Base-by-base conservation (phyloP, 2,888 invertebrate genomes). In the Coenonympha glycerion region DNA sequence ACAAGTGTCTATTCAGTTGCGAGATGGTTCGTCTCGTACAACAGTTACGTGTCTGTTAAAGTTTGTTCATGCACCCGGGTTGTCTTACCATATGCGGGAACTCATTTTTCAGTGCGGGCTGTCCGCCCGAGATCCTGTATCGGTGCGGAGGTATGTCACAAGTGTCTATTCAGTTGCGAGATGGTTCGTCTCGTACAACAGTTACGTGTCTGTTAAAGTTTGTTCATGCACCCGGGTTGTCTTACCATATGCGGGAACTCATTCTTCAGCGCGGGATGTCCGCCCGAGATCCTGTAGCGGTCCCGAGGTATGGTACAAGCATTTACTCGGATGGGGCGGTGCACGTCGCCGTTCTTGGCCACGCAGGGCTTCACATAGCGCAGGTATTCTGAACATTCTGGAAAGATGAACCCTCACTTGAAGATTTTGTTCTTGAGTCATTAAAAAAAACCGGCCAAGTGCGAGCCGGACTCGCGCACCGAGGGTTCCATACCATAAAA, bases 71-170 rank as follows among this genome's bases (percentile, higher is more conserved):
- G 2, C 9, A 6, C 9, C 3, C 26, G 22, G 47, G 1, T 45
- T 60, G 68, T 72, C 1, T 50, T 8, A 61, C 60, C 60, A 61
- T 59, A 16, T 59, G 59, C 6, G 60, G 60, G 15, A 58, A 61
- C 13, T 60, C 56, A 19, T 11, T 46, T 0, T 40, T 44, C 6
- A 0, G 1, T 2, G 37, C 37, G 4, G 2, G 11, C 1, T 0
- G 1, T 1, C 37, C 37, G 13, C 37, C 37, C 0, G 40, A 30
- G 9, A 54, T 56, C 11, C 54, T 48, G 2, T 15, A 28, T 3
- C 16, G n/a, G 3, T 40, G 16, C 9, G 9, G 8, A 0, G 53
- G 49, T 2, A 52, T 37, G 3, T 22, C 41, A 6, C 53, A 55
- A 0, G 52, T 52, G 6, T 48, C 30, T 3, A n/a, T n/a, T n/a